phyloP scores from a whole-genome alignment of 2,113 vertebrate genomes.

The Miniopterus natalensis region DNA sequence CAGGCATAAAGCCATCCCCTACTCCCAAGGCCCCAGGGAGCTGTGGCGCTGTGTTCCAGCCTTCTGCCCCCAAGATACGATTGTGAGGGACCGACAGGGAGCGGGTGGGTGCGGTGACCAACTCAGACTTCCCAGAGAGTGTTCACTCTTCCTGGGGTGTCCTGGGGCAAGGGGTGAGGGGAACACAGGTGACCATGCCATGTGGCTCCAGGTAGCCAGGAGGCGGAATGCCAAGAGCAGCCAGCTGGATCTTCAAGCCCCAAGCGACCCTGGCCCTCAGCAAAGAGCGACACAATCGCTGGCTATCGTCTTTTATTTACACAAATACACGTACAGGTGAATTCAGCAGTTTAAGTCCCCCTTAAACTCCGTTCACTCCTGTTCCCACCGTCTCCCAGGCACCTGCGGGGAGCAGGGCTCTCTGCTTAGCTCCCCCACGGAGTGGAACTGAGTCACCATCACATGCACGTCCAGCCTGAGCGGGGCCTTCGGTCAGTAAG shows the following conservation, averaged over 20 bases:
- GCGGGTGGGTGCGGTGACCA: not conserved
- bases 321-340: not conserved
- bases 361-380: not conserved
- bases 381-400: not conserved
- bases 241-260: not conserved
- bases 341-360: not conserved
- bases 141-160: not conserved
- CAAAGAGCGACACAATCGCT: not conserved
- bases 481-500: not conserved
- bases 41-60: not conserved
- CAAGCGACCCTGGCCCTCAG: not conserved
- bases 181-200: not conserved
- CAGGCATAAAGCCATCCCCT: not conserved
- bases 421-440: not conserved
- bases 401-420: not conserved
- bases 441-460: not conserved
- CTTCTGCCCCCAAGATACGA: not conserved
- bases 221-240: not conserved
- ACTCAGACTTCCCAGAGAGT: not conserved
- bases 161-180: not conserved
- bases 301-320: conserved; percentile 68
- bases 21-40: not conserved
- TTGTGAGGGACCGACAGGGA: not conserved
- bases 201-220: not conserved
- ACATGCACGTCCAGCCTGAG: not conserved